Evolutionary conservation across 2,113 vertebrate genomes (phyloP).

Genomic region (Nanorana parkeri): DNA sequence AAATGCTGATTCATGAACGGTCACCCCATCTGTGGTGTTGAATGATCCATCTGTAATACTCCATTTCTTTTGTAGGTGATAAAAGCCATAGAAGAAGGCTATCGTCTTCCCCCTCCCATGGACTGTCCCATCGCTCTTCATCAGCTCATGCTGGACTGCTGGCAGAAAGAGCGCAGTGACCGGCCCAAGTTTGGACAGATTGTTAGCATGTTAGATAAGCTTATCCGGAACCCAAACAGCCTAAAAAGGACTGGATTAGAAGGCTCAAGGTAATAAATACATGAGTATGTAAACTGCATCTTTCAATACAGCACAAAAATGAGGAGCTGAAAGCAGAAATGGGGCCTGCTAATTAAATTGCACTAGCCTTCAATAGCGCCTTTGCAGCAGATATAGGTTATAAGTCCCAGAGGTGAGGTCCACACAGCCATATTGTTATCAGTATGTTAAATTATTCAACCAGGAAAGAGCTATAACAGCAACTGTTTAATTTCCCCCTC

Average conservation of each 20-base stretch:
- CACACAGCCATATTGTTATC: not conserved
- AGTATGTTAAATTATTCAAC: conserved; percentile 59
- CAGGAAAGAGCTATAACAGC: conserved; percentile 25
- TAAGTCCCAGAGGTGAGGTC: conserved; percentile 55
- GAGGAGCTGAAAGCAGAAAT: not conserved
- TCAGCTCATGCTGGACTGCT: conserved; percentile 98
- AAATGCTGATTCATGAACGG: too few relatives aligned
- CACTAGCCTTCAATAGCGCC: conserved; percentile 42
- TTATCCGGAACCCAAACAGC: conserved; percentile 96
- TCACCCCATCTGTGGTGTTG: too few relatives aligned
- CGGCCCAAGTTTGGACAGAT: conserved; percentile 97
- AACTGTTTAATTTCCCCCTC: conserved; percentile 52
- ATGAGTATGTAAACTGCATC: too few relatives aligned
- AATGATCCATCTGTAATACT: not conserved
- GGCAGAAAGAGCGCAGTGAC: conserved; percentile 94
- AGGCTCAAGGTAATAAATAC: conserved; percentile 75
- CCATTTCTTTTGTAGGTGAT: conserved; percentile 82
- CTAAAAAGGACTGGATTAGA: conserved; percentile 94
- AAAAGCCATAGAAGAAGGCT: conserved; percentile 97
- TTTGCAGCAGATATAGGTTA: conserved; percentile 56
- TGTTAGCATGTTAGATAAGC: conserved; percentile 99
- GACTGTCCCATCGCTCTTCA: conserved; percentile 95
- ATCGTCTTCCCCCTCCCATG: conserved; percentile 95
- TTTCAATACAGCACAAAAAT: not conserved
- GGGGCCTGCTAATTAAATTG: not conserved